Base-by-base conservation (phyloP, 2,113 vertebrate genomes). In the Galeopterus variegatus region DNA sequence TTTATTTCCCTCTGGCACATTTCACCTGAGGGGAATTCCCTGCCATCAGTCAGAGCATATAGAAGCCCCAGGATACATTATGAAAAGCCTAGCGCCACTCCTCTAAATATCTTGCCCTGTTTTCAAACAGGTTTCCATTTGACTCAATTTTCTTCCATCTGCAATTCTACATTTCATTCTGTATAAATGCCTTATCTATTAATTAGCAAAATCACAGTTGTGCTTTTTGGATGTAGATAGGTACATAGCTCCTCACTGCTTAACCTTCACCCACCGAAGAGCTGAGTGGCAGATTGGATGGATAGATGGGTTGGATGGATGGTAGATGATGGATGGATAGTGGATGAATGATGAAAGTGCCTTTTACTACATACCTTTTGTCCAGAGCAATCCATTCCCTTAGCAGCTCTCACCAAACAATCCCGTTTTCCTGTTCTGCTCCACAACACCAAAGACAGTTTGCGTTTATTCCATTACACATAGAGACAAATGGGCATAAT, bases 61-160 rank as follows among this genome's bases (percentile, higher is more conserved):
- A 56, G 73, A 86, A 95, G 73, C 33, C 36, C 64, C 8, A 69
- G 18, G 56, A 60, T 88, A 70, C 69, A 54, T 75, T 85, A 79
- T 88, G 48, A 64, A 45, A 17, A 84, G 28, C 36, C 41, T 69
- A 65, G 17, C 86, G n/a, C 31, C 56, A 52, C 18, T 8, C 19
- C 13, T 73, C 65, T 89, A 88, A 88, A 73, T 79, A 69, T 31
- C 21, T 60, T 85, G 17, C 26, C 12, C 67, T 67, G 21, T 95
- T 94, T 95, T 89, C 56, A 92, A n/a, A 81, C 11, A 91, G 14
- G 4, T 13, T 91, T 77, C 36, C n/a, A 56, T 88, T 82, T 92
- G 41, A 56, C 9, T 21, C 50, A 8, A 28, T 90, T 87, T 87
- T 88, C 54, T 88, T 70, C 13, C 50, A 24, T 73, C 17, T 77